phyloP scores from a whole-genome alignment of 2,888 invertebrate species.

The Drosophila merina region DNA sequence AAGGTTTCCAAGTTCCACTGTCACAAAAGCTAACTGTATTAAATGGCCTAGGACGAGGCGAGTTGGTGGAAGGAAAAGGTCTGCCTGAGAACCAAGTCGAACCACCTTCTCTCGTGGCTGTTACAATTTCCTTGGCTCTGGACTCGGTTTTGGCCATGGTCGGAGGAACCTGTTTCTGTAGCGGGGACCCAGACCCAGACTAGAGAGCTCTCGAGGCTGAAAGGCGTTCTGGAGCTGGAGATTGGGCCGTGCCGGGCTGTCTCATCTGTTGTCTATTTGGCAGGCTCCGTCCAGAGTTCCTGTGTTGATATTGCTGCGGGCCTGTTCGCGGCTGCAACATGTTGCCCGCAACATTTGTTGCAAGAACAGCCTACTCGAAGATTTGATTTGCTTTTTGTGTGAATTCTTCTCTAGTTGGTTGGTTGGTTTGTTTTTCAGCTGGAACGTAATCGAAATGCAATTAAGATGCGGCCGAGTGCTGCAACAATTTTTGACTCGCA shows the following conservation, averaged over 20 bases:
- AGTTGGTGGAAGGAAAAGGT: conserved; percentile 29
- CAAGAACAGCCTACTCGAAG: conserved; percentile 44
- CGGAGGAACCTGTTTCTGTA: conserved; percentile 21
- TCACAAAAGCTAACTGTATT: conserved; percentile 70
- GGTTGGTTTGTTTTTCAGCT: conserved; percentile 25
- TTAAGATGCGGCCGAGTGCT: conserved; percentile 63
- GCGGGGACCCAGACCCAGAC: not conserved
- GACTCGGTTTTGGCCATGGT: conserved; percentile 17
- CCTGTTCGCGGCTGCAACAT: conserved; percentile 75
- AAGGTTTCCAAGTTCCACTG: conserved; percentile 18
- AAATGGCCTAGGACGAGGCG: conserved; percentile 63
- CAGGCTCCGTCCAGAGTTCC: conserved; percentile 40
- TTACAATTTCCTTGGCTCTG: conserved; percentile 41
- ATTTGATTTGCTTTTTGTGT: conserved; percentile 56
- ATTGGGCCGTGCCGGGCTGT: conserved; percentile 70
- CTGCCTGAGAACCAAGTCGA: conserved; percentile 36
- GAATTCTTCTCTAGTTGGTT: conserved; percentile 5
- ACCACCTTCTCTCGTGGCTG: conserved; percentile 36
- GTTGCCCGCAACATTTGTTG: conserved; percentile 74
- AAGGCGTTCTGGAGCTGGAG: conserved; percentile 61
- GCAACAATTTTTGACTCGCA: conserved; percentile 34
- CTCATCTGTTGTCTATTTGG: conserved; percentile 75
- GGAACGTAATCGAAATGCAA: conserved; percentile 75
- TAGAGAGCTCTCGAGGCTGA: conserved; percentile 18
- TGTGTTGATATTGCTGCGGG: conserved; percentile 53